Evolutionary conservation across 2,113 vertebrate species (phyloP), one percentile per base, ranked within the genome.

Genomic region (Sterna hirundo): DNA sequence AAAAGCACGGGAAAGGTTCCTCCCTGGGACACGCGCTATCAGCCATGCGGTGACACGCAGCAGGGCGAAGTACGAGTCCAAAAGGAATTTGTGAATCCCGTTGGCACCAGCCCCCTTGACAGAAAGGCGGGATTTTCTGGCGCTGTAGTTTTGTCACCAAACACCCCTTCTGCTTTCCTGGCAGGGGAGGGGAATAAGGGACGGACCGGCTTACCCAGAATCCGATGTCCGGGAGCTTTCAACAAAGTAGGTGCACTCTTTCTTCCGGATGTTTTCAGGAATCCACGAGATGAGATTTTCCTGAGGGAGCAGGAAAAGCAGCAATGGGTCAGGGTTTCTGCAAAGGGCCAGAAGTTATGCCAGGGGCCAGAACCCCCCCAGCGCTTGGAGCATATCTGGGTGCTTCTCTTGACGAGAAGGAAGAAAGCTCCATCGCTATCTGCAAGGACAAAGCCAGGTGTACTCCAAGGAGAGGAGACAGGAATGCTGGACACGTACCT

Each of bases 181-280:
- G n/a, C 15, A 38, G 17, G 29, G 16, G 10, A 36, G 4, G 3
- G n/a, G 54, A 32, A 42, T 5, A 19, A 47, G 19, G 22, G 5
- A 38, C 17, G 16, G 15, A 3, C 7, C 55, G 72, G 57, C 97
- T 94, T 57, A 98, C 98, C 98, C 98, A 4, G 98, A 96, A 25
- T 98, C 97, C 2, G 98, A 98, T 4, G 92, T 89, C 19, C 97
- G 95, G 47, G 72, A 83, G 61, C 94, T 98, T 90, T 98, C 98
- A 32, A 98, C 97, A 77, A 98, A 99, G 96, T 98, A 98, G 66
- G 97, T 72, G 34, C 99, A 99, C 62, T 98, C 98, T 95, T 98
- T 99, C 98, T 99, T 99, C 65, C n/a, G 94, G 96, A 99, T 98
- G 66, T 99, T 99, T 25, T 98, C 94, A 51, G 87, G 98, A 83